Conservation (phyloP, 2,797 vertebrate species). For the Lagocephalus sceleratus region DNA sequence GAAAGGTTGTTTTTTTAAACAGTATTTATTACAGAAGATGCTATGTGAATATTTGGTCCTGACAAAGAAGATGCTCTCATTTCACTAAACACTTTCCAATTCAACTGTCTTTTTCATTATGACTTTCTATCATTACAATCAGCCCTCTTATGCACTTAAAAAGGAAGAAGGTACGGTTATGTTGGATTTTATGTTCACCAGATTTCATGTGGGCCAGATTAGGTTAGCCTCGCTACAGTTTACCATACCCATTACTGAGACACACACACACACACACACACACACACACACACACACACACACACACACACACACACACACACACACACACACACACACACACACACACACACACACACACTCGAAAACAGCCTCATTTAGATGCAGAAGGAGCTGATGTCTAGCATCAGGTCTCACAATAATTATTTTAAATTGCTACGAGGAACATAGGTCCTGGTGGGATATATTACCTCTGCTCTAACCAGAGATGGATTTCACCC, state of each 20-base stretch:
- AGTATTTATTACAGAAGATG: too few species aligned
- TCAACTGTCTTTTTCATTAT: too few species aligned
- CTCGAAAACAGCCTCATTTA: constrained; percentile 77
- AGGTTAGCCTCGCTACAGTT: constrained; percentile 28
- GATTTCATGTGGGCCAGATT: constrained; percentile 28
- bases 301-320: constrained; percentile 22
- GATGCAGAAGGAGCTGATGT: constrained; percentile 88
- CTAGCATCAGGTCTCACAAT: constrained; percentile 94
- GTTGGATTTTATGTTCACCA: neutral
- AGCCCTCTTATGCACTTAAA: too few species aligned
- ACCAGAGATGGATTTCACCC: constrained; percentile 89
- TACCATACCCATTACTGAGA: constrained; percentile 30
- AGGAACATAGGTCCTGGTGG: constrained; percentile 91
- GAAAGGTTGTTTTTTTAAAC: too few species aligned
- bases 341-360: neutral
- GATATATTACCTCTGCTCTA: constrained; percentile 92
- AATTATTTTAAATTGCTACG: constrained; percentile 98
- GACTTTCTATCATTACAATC: too few species aligned
- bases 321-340: neutral
- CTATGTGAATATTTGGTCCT: too few species aligned
- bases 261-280: constrained; percentile 14
- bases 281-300: constrained; percentile 11
- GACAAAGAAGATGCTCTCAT: too few species aligned
- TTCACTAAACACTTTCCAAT: too few species aligned
- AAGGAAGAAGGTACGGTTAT: too few species aligned